Base-by-base conservation (phyloP, 2,113 vertebrate species). In the Gallinago paraguaiae region DNA sequence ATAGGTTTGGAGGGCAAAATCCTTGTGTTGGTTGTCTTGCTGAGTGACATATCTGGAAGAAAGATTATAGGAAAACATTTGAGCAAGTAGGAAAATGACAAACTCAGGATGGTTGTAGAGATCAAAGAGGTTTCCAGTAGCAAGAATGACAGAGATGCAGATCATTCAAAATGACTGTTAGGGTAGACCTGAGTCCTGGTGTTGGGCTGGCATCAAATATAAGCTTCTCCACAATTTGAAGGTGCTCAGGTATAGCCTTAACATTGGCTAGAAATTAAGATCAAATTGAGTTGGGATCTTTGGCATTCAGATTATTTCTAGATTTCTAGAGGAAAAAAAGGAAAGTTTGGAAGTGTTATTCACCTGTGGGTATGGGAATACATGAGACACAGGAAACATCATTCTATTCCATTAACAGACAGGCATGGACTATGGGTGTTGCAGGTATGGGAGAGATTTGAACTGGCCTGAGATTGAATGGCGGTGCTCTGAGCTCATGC, bases 31-130 rank as follows among this genome's bases (percentile, higher is more conserved):
- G n/a, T 68, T 93, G 51, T 92, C 46, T 78, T 33, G 13, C 11
- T 93, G 86, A 70, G 43, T 83, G 79, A 71, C 80, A 68, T 31
- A 75, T 67, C 37, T 90, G n/a, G 56, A 93, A 90, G 7, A 77
- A 12, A 95, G n/a, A 71, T 92, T 77, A 81, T 78, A 35, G 30
- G 37, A 59, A 95, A 81, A 6, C 13, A 72, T 87, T 41, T 80
- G 57, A 88, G 50, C 51, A 88, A 75, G 72, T 33, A 51, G 8
- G 33, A 74, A 81, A 88, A 75, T 56, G 17, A 90, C 86, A 93
- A 92, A 68, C 39, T 83, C 56, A 56, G 56, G 81, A 75, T 30
- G 74, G 7, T 41, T 63, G 46, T 22, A 78, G 68, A 80, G 15
- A 94, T 83, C 59, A 91, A 76, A 93, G 30, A 78, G 8, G 11